Conservation (phyloP, 2,113 vertebrate genomes). For the Neodon shergylaensis region DNA sequence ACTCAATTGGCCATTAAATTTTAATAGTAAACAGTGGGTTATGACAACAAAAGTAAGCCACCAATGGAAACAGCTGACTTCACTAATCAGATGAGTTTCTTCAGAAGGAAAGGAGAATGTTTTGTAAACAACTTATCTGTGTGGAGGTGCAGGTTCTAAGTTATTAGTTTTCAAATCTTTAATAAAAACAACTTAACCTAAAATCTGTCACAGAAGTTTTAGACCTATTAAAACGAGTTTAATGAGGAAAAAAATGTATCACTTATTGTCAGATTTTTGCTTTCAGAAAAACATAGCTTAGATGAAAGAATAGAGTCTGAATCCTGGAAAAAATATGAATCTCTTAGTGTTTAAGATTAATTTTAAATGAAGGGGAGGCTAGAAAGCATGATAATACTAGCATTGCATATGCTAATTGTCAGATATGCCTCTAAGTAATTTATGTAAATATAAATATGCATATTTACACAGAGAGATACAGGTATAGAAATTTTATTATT, state of each 20-base stretch:
- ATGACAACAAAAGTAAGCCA: conserved; percentile 23
- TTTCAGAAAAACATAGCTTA: neutral
- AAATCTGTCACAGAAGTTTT: conserved; percentile 91
- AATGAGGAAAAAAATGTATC: conserved; percentile 76
- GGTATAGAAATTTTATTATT: neutral
- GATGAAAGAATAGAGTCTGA: neutral
- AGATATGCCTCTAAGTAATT: neutral
- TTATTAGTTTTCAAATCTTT: conserved; percentile 90
- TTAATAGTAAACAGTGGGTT: conserved; percentile 96
- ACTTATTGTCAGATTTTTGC: neutral
- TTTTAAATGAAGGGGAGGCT: neutral
- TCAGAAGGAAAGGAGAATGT: conserved; percentile 96
- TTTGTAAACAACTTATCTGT: conserved; percentile 84
- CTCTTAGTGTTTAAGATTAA: neutral
- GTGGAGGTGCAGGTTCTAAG: conserved; percentile 88
- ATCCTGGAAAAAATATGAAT: neutral
- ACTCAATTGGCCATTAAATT: conserved; percentile 91
- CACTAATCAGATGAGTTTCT: conserved; percentile 62
- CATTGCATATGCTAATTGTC: neutral
- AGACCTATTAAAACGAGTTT: conserved; percentile 90
- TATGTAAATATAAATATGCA: neutral
- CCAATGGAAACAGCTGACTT: too few relatives aligned
- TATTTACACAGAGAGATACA: neutral
- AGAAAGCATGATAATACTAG: neutral
- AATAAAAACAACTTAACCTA: conserved; percentile 89